Evolutionary conservation across 2,888 invertebrate genomes (phyloP), one percentile per base, ranked within the genome.

Genomic region (Rosalia funebris): DNA sequence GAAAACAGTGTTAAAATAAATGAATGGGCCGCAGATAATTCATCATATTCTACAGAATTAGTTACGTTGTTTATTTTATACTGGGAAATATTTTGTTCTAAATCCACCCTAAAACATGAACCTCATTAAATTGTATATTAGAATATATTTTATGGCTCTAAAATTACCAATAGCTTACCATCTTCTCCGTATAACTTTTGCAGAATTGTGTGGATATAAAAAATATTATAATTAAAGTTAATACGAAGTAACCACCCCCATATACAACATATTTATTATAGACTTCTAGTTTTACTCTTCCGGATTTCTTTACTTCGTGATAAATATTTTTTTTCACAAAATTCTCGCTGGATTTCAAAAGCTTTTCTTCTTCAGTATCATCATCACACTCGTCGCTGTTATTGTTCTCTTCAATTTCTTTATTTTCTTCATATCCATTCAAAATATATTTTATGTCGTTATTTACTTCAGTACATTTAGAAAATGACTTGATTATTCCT

Each of bases 121-220:
- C 12, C 9, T 7, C 19, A 32, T 11, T 19, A 34, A 10, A 25
- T 5, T 10, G 11, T 32, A 2, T 17, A 47, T 31, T 2, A n/a
- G n/a, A n/a, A n/a, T n/a, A 50, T 48, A 25, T 34, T 11, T 47
- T 15, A 41, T 44, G 10, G 15, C 10, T 45, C 10, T 20, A 0
- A 31, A 63, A 60, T 68, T 70, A 73, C 75, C 75, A 75, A 19
- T 65, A 58, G 52, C 71, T 73, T n/a, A 74, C 66, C 46, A 72
- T 65, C 52, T 71, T 73, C 11, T 74, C 73, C 1, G 68, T 61
- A 50, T 69, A 71, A 53, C 73, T 71, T 37, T 64, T 60, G 3
- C 61, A 55, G 25, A 64, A 53, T 36, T 78, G 75, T 2, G 73
- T 65, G 5, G 59, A 41, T n/a, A 72, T 47, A 19, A 72, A 76